Conservation (phyloP, 1,140 invertebrate species). For the Cydia strobilella region DNA sequence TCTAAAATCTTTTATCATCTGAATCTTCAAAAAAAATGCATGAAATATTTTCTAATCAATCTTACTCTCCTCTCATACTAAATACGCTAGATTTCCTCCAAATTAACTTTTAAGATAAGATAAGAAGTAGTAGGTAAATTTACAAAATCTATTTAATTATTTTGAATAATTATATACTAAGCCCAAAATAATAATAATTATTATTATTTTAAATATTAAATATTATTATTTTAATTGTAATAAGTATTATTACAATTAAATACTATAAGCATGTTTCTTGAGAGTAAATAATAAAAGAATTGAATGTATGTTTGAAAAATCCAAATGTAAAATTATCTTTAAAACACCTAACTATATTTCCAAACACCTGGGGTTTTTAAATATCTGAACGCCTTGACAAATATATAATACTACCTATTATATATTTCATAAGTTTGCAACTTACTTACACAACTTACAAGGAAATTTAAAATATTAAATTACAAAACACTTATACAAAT, state of each 20-base stretch:
- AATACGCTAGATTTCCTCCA: slow-evolving; percentile 10
- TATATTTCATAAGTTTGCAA: too few species aligned
- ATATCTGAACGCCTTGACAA: too few species aligned
- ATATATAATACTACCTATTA: too few species aligned
- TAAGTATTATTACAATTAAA: background rate
- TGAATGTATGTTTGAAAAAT: background rate
- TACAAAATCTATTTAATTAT: background rate
- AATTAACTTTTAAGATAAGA: background rate
- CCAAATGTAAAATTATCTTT: background rate
- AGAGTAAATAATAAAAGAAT: background rate
- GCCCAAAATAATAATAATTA: too few species aligned
- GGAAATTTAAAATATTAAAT: too few species aligned
- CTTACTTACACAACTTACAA: too few species aligned
- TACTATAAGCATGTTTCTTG: background rate
- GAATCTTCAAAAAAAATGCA: background rate
- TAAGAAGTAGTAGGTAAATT: background rate
- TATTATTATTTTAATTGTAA: too few species aligned
- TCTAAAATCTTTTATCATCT: background rate
- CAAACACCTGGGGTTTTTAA: too few species aligned
- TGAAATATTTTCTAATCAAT: slow-evolving; percentile 4
- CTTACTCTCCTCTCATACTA: background rate
- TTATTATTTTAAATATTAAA: too few species aligned
- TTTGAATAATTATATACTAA: too few species aligned
- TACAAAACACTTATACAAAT: too few species aligned
- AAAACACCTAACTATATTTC: too few species aligned